phyloP scores from a whole-genome alignment of 2,797 vertebrate species.

The Hemibagrus guttatus region DNA sequence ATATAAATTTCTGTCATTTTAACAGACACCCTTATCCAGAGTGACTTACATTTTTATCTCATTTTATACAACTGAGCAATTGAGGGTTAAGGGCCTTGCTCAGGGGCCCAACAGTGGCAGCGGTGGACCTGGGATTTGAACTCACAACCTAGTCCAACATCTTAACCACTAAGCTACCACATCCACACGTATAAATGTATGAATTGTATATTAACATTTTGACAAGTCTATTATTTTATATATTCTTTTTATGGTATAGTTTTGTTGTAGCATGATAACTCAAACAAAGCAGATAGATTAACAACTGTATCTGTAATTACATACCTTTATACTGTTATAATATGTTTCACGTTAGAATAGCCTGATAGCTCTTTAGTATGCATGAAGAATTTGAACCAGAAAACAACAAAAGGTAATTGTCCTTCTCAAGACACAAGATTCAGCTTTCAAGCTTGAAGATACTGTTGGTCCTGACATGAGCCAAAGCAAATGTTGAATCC shows the following conservation, averaged over 20 bases:
- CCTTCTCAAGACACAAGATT: background rate
- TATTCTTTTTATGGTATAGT: background rate
- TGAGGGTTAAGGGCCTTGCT: too few relatives aligned
- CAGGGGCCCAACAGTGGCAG: too few relatives aligned
- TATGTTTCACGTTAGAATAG: background rate
- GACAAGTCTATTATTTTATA: too few relatives aligned
- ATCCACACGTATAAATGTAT: background rate
- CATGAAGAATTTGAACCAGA: background rate
- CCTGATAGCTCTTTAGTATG: background rate
- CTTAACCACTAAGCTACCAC: too few relatives aligned
- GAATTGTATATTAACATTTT: background rate
- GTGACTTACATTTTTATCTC: too few relatives aligned
- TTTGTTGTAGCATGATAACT: background rate
- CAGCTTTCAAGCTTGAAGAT: background rate
- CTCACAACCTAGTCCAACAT: too few relatives aligned
- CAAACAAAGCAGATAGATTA: background rate
- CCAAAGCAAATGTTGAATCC: too few relatives aligned
- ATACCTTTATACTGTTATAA: background rate
- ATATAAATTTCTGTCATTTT: too few relatives aligned
- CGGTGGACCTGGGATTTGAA: too few relatives aligned
- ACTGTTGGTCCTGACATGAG: background rate
- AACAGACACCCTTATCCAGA: too few relatives aligned
- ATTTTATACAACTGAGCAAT: too few relatives aligned
- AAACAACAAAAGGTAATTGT: background rate
- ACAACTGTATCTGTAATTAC: background rate